Conservation (phyloP, 2,888 invertebrate genomes). For the Eucera pruinosa region DNA sequence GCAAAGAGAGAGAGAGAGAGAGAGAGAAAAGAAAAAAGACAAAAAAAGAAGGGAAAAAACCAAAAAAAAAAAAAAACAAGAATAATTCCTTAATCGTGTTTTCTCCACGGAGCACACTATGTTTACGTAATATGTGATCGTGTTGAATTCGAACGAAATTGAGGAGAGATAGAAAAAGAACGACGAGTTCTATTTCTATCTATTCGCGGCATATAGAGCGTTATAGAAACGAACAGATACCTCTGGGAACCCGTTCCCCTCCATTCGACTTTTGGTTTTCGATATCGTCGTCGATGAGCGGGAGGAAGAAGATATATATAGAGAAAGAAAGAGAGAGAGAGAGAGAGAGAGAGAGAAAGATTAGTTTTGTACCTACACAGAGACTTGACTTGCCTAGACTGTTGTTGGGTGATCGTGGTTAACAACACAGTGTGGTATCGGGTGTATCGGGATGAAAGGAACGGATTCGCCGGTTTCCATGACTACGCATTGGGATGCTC, state of each 20-base stretch:
- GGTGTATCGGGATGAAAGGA: slow-evolving; percentile 80
- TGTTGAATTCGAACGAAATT: slow-evolving; percentile 9
- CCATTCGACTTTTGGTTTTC: slow-evolving; percentile 27
- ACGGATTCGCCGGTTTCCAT: slow-evolving; percentile 79
- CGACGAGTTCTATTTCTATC: slow-evolving; percentile 9
- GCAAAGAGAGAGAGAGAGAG: slow-evolving; percentile 40
- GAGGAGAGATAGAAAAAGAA: not conserved
- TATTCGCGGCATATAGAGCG: no score
- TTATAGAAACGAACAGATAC: slow-evolving; percentile 1
- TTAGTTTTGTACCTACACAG: slow-evolving; percentile 55
- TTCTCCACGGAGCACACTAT: slow-evolving; percentile 20
- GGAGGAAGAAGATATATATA: no score
- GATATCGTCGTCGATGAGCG: not conserved
- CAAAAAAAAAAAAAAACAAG: no score
- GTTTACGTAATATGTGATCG: slow-evolving; percentile 4
- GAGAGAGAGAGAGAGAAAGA: not conserved
- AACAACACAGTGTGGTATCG: no score
- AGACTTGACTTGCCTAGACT: slow-evolving; percentile 43
- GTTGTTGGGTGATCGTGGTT: slow-evolving; percentile 68
- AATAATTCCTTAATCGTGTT: slow-evolving; percentile 2
- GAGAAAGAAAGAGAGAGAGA: no score
- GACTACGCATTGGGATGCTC: slow-evolving; percentile 77
- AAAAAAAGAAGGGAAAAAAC: no score
- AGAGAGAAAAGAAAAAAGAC: no score
- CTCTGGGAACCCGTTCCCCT: slow-evolving; percentile 21